These are phyloP conservation scores for Bubo blakistoni DNA, from an alignment of 2,113 vertebrate genomes.

Conservation along the genomic window DNA sequence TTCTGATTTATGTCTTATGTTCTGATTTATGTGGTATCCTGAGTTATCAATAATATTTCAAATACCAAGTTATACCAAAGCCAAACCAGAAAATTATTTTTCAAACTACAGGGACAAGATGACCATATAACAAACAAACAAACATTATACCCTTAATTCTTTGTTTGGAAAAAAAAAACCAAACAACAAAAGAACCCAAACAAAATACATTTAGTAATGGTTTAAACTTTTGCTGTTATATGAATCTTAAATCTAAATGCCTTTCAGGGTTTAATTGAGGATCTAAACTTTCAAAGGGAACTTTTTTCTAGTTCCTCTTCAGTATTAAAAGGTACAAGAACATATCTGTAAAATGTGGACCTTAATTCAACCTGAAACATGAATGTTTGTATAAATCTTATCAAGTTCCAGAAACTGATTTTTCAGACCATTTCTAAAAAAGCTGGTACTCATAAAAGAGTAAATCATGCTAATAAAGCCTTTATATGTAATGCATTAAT, in stretches of 20 bases:
- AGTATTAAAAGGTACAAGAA: neutral
- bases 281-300: neutral
- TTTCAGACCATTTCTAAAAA: neutral
- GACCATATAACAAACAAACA: neutral
- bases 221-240: neutral
- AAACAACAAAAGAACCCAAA: neutral
- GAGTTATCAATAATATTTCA: neutral
- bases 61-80: neutral
- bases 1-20: neutral
- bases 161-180: neutral
- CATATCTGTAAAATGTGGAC: neutral
- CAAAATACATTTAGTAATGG: neutral
- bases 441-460: neutral
- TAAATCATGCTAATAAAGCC: neutral
- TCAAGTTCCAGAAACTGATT: neutral
- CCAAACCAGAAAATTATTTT: neutral
- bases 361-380: neutral
- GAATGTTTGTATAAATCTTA: neutral
- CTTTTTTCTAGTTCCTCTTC: neutral
- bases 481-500: neutral
- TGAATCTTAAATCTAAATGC: neutral
- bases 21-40: neutral
- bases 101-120: neutral
- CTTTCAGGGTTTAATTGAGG: neutral
- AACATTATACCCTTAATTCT: neutral